Evolutionary conservation across 1,140 invertebrate genomes (phyloP), one percentile per base, ranked within the genome.

Genomic region (Drosophila baimaii): DNA sequence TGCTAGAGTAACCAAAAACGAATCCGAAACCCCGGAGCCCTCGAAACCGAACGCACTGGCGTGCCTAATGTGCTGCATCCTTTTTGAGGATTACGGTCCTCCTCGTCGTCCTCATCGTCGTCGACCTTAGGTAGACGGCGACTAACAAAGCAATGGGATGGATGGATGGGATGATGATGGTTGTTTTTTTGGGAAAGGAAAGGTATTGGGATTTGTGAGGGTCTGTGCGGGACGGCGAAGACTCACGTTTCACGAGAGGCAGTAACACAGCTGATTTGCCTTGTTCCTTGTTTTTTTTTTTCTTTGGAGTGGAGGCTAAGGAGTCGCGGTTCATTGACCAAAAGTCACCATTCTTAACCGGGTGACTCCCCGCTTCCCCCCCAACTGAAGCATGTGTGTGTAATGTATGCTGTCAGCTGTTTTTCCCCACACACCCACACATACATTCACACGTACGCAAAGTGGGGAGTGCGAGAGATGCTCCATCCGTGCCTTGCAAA

Each of bases 321-420:
- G 71, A 44, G 57, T 58, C 44, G 35, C 54, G 68, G 81, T 85
- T 88, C 83, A 88, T 88, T 88, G 83, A 88, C 83, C 83, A 86
- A 82, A 82, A 88, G 59, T 76, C 75, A 71, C 54, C 69, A 79
- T 79, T 79, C 77, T 79, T 79, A 69, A 46, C 33, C 73, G 41
- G 62, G 47, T 51, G 31, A n/a, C 21, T 31, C 39, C 46, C 65
- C n/a, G n/a, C n/a, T n/a, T n/a, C n/a, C 57, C 27, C 35, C 46
- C 33, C 12, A 33, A 35, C 19, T 58, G 51, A 35, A 61, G 35
- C 77, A 79, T 79, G 46, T 65, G 63, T 65, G 63, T 41, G 74
- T 77, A 76, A 69, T 59, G 39, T 77, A 66, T 77, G 74, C 55
- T 54, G 33, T 77, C 74, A 77, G 74, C 74, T 69, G 74, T 70